Conservation (phyloP, 1,140 invertebrate genomes). For the Tyrophagus putrescentiae region DNA sequence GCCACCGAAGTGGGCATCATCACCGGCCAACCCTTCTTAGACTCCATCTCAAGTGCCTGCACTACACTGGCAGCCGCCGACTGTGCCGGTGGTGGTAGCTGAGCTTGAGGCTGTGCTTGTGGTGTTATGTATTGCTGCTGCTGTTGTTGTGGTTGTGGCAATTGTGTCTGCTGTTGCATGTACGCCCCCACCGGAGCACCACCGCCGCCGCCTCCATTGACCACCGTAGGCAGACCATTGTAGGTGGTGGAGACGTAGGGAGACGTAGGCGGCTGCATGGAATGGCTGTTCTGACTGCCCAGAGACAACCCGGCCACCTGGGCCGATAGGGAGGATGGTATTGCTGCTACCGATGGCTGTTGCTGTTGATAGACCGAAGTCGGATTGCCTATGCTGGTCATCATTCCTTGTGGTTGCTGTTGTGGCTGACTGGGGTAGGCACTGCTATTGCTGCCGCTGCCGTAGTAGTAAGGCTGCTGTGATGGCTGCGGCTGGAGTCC, state of each 20-base stretch:
- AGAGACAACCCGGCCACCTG: too few species aligned
- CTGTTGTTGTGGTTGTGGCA: constrained; percentile 11
- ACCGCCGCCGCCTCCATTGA: too few species aligned
- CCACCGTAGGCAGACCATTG: too few species aligned
- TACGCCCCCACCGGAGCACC: too few species aligned
- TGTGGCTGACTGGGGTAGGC: constrained; percentile 18
- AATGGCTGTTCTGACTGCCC: too few species aligned
- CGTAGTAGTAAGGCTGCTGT: neutral
- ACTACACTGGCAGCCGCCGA: constrained; percentile 20
- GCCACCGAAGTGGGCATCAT: neutral
- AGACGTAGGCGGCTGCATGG: too few species aligned
- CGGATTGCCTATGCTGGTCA: too few species aligned
- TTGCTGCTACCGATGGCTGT: too few species aligned
- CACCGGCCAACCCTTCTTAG: constrained; percentile 10
- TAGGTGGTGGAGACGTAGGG: too few species aligned
- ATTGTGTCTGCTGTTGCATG: too few species aligned
- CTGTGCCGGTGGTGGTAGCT: constrained; percentile 16
- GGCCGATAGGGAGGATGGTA: constrained; percentile 20
- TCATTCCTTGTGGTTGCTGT: too few species aligned
- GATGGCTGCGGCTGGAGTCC: neutral
- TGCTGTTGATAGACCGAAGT: too few species aligned
- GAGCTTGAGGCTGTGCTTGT: constrained; percentile 20
- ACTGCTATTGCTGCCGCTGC: constrained; percentile 12
- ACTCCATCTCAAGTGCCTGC: constrained; percentile 15
- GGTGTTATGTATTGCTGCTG: constrained; percentile 21